Evolutionary conservation across 2,797 vertebrate species (phyloP), one percentile per base, ranked within the genome.

Genomic region (Telmatherina bonti): DNA sequence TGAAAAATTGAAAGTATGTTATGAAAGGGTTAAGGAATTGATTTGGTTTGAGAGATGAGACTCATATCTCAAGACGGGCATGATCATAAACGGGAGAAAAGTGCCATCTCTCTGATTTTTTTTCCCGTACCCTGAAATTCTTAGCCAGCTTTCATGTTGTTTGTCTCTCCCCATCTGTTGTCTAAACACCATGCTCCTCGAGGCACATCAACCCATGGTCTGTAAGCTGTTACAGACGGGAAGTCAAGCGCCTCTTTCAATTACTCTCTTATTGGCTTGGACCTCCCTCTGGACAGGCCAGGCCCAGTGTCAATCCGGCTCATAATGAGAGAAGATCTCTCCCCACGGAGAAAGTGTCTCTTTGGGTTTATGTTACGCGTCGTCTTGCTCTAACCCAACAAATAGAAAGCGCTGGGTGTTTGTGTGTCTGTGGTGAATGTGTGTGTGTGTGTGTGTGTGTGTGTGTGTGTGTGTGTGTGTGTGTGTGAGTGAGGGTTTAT

Each of bases 201-300:
- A 76, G 75, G 76, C 85, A 82, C 80, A 89, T 89, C 90, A 88
- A 79, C 77, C 77, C 79, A 8, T 58, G 82, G 78, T 89, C 86
- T 90, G 88, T 90, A 87, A 86, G 91, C 85, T 68, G 91, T 90
- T 90, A 88, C 86, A 88, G 84, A 83, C 51, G 70, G 86, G 83
- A 92, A 93, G 91, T 90, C 93, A 93, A 93, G 89, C 84, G 85
- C 84, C 86, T 90, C 89, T 91, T 94, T 93, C 91, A 92, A 93
- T 93, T 93, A 91, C 86, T 86, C 89, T 89, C 89, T 90, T 91
- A 90, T 93, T 94, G 88, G 88, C 88, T 90, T 83, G 79, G 90
- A 74, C 88, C 85, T 92, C 89, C 91, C 89, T 82, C 85, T 53
- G 85, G 92, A 92, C 85, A 85, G 86, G 83, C 85, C 76, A 67